These are phyloP conservation scores for Synanthedon formicaeformis DNA, from an alignment of 2,888 invertebrate genomes.

Conservation along the genomic window DNA sequence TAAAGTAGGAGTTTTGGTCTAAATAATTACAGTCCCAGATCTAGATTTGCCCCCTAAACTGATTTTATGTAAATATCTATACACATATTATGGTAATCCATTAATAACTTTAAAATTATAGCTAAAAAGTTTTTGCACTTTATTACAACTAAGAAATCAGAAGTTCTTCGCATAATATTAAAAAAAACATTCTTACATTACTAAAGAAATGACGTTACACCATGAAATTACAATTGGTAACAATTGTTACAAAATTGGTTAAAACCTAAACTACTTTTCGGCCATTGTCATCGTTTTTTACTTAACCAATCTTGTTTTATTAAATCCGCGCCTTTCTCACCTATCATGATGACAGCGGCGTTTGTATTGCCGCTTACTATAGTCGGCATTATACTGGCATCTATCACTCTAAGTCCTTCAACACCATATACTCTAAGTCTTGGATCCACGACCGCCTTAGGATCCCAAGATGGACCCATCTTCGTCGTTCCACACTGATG, in stretches of 20 bases:
- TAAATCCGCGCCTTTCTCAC: conserved; percentile 88
- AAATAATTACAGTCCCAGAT: too few relatives aligned
- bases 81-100: too few relatives aligned
- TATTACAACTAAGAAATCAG: too few relatives aligned
- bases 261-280: not conserved
- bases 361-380: conserved; percentile 92
- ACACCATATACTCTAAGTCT: conserved; percentile 82
- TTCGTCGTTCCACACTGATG: conserved; percentile 91
- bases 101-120: too few relatives aligned
- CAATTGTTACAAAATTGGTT: not conserved
- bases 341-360: conserved; percentile 93
- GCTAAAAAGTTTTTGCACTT: too few relatives aligned
- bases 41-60: too few relatives aligned
- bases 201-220: not conserved
- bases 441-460: conserved; percentile 85
- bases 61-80: too few relatives aligned
- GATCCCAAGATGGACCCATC: conserved; percentile 86
- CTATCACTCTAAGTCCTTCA: conserved; percentile 82
- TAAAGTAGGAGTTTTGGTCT: too few relatives aligned
- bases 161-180: too few relatives aligned
- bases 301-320: conserved; percentile 85
- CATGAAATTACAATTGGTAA: not conserved
- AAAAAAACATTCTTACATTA: too few relatives aligned
- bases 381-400: conserved; percentile 90
- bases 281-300: conserved; percentile 34